These are phyloP conservation scores for Ammodramus savannarum DNA, from an alignment of 2,113 vertebrate genomes.

Conservation along the genomic window DNA sequence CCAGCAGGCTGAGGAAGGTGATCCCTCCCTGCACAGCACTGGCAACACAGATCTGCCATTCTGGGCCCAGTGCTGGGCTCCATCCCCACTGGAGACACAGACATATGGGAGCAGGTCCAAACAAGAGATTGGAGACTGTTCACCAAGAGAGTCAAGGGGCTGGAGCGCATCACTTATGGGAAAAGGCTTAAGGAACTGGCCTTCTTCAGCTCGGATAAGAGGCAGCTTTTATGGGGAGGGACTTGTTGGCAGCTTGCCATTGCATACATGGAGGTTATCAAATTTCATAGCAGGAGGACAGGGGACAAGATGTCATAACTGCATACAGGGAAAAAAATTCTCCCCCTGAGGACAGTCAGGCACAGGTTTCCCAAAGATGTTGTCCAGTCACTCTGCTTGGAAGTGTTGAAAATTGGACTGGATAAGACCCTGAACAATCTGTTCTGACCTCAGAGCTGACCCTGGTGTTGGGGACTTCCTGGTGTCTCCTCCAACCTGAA, in stretches of 20 bases:
- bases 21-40: neutral
- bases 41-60: neutral
- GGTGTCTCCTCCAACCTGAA: neutral
- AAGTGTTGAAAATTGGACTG: neutral
- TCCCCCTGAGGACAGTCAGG: neutral
- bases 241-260: neutral
- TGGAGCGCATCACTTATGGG: neutral
- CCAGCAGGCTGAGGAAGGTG: neutral
- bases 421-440: neutral
- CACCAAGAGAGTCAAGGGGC: neutral
- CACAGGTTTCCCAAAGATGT: neutral
- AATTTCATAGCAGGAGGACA: neutral
- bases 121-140: neutral
- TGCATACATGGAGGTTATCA: neutral
- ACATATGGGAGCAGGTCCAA: accelerated
- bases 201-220: neutral
- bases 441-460: neutral
- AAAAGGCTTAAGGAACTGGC: neutral
- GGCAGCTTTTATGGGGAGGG: neutral
- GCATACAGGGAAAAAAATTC: neutral
- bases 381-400: neutral
- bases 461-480: neutral
- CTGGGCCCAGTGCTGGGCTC: neutral
- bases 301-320: neutral
- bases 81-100: neutral